Evolutionary conservation across 2,113 vertebrate species (phyloP), one percentile per base, ranked within the genome.

Genomic region (Phaethornis superciliosus): DNA sequence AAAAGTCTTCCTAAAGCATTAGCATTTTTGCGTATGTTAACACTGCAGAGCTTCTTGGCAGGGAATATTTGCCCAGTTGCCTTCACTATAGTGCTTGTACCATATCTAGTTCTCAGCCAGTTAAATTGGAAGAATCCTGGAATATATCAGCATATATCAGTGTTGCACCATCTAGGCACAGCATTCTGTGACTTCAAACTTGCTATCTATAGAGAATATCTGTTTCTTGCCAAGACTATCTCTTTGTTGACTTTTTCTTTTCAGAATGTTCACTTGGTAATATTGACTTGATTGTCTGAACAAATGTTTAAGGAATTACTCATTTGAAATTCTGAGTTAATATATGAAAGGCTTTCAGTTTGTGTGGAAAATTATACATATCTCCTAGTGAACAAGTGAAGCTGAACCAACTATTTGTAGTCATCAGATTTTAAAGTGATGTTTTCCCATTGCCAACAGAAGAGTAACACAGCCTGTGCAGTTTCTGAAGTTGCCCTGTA

Each of bases 401-500:
- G 71, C 49, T 83, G 88, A 97, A 96, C 33, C 67, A 92, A 94
- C 67, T 54, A 42, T 72, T 72, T 80, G 23, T 72, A 92, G 37
- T 67, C 54, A 77, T 15, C 58, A 83, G 75, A 72, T 86, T 94
- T 95, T 89, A 76, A 35, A 91, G 70, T 40, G 40, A 84, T 37
- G 27, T 19, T 67, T 94, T 86, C 65, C 85, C 51, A 74, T 89
- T 83, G 63, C 37, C 75, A 81, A 55, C 65, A 86, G 60, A 95
- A 75, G 33, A 95, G 55, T 54, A 94, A 87, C 28, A 68, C 62
- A 94, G 37, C 89, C 91, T 76, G 54, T 86, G 63, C 55, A n/a
- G 9, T n/a, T 91, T 87, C 79, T 64, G 40, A 62, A 79, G 59
- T 32, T 62, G n/a, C 18, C 42, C 26, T 65, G 6, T 46, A 70